Evolutionary conservation across 2,888 invertebrate species (phyloP), one percentile per base, ranked within the genome.

Genomic region (Pseudococcus viburni): DNA sequence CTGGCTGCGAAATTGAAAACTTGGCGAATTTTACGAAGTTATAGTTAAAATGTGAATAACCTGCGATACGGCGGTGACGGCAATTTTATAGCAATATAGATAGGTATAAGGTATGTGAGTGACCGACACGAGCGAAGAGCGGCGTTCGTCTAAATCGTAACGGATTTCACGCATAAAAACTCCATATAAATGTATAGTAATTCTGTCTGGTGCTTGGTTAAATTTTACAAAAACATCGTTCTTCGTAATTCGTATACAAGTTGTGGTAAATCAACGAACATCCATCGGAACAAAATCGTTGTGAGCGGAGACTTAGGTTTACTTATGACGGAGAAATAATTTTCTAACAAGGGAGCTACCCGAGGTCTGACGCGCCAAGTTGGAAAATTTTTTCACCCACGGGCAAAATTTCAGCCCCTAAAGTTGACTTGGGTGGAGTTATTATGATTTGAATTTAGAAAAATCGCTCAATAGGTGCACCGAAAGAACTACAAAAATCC

Each of bases 141-240:
- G 48, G 42, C 15, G 48, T 51, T 51, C 48, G 42, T 15, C 48
- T 22, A 19, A 73, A 73, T 73, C 3, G 73, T 73, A 33, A 33
- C 73, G 73, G 73, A 73, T 73, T 73, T 73, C 33, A 73, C 33
- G 73, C 73, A 33, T 73, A 33, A 17, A 73, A 33, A 73, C 22
- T 33, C 12, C n/a, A 8, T 19, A 22, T 64, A 64, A 22, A 19
- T 64, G 5, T 51, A 51, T 51, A 15, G 48, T 15, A 51, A 51
- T 51, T 51, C 15, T 1, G 12, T 51, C 22, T 26, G 7, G 22
- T 33, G 9, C 15, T 33, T 73, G 33, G 17, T 73, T 22, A 33
- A 73, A 33, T 73, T 73, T 73, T 33, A 26, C 33, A 73, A 12
- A 51, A 51, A 51, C 48, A 15, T 51, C 48, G 15, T 19, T 64